These are phyloP conservation scores for Chrysomallon squamiferum DNA, from an alignment of 1,140 invertebrate species.

Conservation along the genomic window DNA sequence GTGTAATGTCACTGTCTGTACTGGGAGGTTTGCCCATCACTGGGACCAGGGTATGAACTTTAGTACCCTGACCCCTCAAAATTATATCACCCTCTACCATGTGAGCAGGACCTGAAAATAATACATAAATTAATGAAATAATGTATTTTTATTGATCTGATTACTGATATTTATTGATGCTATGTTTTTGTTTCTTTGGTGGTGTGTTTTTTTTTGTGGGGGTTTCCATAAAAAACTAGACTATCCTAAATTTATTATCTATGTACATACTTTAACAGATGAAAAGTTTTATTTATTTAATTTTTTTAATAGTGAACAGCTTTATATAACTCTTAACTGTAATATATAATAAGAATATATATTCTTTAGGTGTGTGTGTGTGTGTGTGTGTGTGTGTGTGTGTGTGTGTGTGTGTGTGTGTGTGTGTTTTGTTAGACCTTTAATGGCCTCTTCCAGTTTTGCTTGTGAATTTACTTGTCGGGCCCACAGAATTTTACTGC, in stretches of 20 bases:
- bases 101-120: conserved; percentile 69
- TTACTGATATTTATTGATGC: neutral
- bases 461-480: conserved; percentile 79
- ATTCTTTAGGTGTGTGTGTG: too few relatives aligned
- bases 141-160: neutral
- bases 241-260: too few relatives aligned
- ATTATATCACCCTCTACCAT: conserved; percentile 89
- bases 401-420: too few relatives aligned
- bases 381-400: too few relatives aligned
- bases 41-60: conserved; percentile 67
- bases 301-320: too few relatives aligned
- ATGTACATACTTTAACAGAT: too few relatives aligned
- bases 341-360: too few relatives aligned
- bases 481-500: conserved; percentile 81
- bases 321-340: too few relatives aligned
- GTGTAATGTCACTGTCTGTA: conserved; percentile 75
- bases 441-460: conserved; percentile 70
- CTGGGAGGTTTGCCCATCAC: conserved; percentile 87
- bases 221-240: neutral
- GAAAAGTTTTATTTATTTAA: too few relatives aligned
- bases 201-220: neutral
- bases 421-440: too few relatives aligned
- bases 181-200: neutral
- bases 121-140: neutral
- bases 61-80: conserved; percentile 71